Evolutionary conservation across 1,140 invertebrate species (phyloP).

Genomic region (Dendrolimus kikuchii): DNA sequence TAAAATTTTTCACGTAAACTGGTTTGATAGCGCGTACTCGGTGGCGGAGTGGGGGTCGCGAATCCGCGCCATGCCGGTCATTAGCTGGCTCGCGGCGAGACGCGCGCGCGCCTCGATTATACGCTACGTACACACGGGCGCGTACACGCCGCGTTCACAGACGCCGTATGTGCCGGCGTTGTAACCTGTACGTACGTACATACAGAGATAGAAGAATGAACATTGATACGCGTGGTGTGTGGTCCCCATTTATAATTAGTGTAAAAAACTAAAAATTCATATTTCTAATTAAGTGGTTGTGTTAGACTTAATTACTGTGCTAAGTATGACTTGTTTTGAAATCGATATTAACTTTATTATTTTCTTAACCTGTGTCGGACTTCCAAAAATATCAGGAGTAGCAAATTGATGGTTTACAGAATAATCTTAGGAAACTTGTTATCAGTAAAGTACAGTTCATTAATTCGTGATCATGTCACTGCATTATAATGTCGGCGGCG

Average conservation of each 20-base stretch:
- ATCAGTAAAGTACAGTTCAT: constrained; percentile 26
- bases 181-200: no score
- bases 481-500: constrained; percentile 39
- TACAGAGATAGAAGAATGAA: no score
- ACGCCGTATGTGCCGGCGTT: no score
- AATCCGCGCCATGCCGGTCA: constrained; percentile 54
- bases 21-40: constrained; percentile 60
- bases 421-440: constrained; percentile 12
- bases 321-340: no score
- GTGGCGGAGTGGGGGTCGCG: constrained; percentile 62
- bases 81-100: constrained; percentile 52
- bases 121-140: constrained; percentile 23
- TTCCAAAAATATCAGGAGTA: no score
- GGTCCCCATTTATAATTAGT: no score
- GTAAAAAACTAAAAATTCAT: no score
- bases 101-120: constrained; percentile 47
- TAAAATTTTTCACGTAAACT: constrained; percentile 70
- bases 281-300: no score
- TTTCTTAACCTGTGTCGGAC: no score
- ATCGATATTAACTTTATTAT: no score
- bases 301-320: no score
- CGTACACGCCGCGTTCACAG: background rate
- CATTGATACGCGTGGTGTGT: no score
- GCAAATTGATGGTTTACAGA: background rate
- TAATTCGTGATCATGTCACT: constrained; percentile 38